Conservation (phyloP, 2,113 vertebrate species). For the Myodes glareolus region DNA sequence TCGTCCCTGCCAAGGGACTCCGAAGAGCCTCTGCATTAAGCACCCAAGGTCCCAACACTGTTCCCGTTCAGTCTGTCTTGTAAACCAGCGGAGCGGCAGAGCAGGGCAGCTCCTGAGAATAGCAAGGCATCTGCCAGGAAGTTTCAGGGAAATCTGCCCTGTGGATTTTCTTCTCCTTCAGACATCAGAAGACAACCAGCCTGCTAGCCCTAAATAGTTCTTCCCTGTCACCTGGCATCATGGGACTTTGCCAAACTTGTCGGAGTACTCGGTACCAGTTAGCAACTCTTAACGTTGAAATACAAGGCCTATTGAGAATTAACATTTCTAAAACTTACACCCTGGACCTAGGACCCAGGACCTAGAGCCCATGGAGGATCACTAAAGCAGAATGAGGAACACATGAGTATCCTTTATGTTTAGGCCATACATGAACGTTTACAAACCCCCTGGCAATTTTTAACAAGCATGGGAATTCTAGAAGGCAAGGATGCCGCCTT, state of each 20-base stretch:
- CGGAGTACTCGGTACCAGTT: neutral
- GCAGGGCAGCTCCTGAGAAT: conserved; percentile 1
- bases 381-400: neutral
- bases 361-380: conserved; percentile 26
- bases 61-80: neutral
- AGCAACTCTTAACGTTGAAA: neutral
- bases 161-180: neutral
- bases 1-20: neutral
- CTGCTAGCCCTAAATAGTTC: neutral
- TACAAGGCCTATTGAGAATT: neutral
- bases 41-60: neutral
- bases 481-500: neutral
- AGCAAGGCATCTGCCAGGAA: neutral
- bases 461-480: neutral
- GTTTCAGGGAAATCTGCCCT: neutral
- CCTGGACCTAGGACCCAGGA: neutral
- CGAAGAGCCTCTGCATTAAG: neutral
- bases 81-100: conserved; percentile 60
- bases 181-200: neutral
- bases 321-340: neutral
- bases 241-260: neutral
- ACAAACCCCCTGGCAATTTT: neutral
- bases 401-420: neutral
- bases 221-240: neutral
- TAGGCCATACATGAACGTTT: neutral